Evolutionary conservation across 2,888 invertebrate genomes (phyloP), one percentile per base, ranked within the genome.

Genomic region (Chymomyza caudatula): DNA sequence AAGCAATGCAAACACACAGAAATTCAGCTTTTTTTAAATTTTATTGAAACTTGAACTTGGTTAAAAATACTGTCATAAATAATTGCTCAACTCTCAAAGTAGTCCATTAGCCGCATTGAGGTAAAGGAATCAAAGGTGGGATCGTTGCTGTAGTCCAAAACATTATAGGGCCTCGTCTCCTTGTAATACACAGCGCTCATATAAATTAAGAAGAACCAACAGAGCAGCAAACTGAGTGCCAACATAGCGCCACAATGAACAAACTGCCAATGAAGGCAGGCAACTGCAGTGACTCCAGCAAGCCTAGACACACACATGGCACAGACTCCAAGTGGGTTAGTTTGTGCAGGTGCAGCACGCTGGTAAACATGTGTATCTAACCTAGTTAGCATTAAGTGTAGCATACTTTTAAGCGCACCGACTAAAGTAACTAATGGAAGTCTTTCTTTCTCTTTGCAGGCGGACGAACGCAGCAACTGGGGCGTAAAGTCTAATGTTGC

Each of bases 311-410:
- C 43, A 19, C 17, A 53, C 42, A 19, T 25, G n/a, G 37, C 19
- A 6, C 25, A 51, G 44, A n/a, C 23, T 54, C 29, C 62, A 81
- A 78, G 77, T 79, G 79, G 85, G 79, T 82, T 74, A 74, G 79
- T 70, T 78, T 85, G 71, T 76, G 79, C 85, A 85, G 82, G 76
- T 84, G 81, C 51, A 54, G 47, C 2, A 15, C 63, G 29, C 29
- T 37, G 29, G 29, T 60, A 3, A 6, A n/a, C 3, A 37, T 55
- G 58, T 53, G 13, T 73, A 58, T 57, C 51, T 67, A 71, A 57
- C 68, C 60, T 55, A 72, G 65, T 67, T 37, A 37, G 29, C 29
- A 37, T 70, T 60, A 57, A 23, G 63, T 68, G 60, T 65, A 47
- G 68, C 60, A 76, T 69, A 69, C 73, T 76, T 61, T 76, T 19